Evolutionary conservation across 2,113 vertebrate species (phyloP), one percentile per base, ranked within the genome.

Genomic region (Gorsachius goisagi): DNA sequence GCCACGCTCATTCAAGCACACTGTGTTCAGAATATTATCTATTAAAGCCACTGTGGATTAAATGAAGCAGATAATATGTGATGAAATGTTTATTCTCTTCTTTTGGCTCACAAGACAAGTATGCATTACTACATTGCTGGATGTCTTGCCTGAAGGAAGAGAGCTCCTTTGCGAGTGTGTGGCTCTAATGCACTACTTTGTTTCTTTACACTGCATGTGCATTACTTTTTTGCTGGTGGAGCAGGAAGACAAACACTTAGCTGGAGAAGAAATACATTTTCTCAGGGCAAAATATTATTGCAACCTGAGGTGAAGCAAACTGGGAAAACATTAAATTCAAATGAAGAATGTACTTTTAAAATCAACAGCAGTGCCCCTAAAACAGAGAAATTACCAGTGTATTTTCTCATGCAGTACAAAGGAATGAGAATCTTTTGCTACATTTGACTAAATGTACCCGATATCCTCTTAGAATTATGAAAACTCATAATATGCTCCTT

Each of bases 51-150:
- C 88, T 94, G 84, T 89, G 89, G n/a, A 87, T 66, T 96, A 97
- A 98, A 97, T 97, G 96, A 97, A 97, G 94, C 93, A 97, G 88
- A 91, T 96, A 96, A 97, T 72, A 90, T 82, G 84, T 86, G 95
- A 97, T 95, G 78, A 95, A 97, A 96, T 96, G 91, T 97, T 98
- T 97, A 95, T 96, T 96, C 71, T 91, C 22, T 91, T 94, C 39
- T 95, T 85, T 94, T 93, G 71, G 59, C 66, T 96, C 56, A 89
- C 73, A 94, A 96, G 69, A 90, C 88, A 97, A 95, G 87, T 90
- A 80, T 44, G 32, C 35, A 95, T 80, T 94, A 59, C 68, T 91
- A 47, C 39, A 66, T 94, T 4, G 8, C 45, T 86, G 53, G 58
- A 81, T 69, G 35, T 44, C 52, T 95, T 97, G 89, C 67, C 88